Base-by-base conservation (phyloP, 2,888 invertebrate genomes). In the Cantharis flavilabris region DNA sequence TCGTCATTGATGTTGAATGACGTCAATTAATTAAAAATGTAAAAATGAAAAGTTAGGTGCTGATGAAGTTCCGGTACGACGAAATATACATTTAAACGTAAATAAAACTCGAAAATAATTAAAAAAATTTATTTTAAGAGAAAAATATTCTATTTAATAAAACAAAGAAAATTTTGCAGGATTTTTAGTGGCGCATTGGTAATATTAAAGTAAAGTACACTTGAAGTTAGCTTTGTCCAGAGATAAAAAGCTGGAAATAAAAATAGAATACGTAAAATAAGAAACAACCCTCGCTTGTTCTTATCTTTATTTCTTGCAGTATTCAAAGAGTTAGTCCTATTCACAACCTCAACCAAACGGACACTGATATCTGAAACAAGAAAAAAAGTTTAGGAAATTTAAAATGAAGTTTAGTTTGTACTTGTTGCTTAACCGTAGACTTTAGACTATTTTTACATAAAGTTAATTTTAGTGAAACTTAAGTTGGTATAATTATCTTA, bases 261-360 rank as follows among this genome's bases (percentile, higher is more conserved):
- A 49, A 49, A 49, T 13, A 49, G 49, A 49, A 49, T 49, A 49
- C 49, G 13, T 73, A 76, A 76, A 76, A 76, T 76, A 76, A 76
- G 76, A 76, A 76, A 76, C 76, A 76, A 76, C 73, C 73, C 72
- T 73, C 69, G 76, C 76, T 76, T 73, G 65, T 70, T 73, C 76
- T 76, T 76, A 76, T 76, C 76, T 76, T 76, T 76, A 76, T 76
- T 73, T 73, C 76, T 73, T 76, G 69, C 49, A 76, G 72, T 73
- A 76, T 76, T 76, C 76, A 76, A 76, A 76, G 72, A 67, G 75
- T n/a, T 73, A 76, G 76, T 76, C 18, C 33, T 30, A 28, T 26
- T 9, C 73, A 69, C 72, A 69, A 70, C 64, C 72, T 72, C 69
- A 23, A 49, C 76, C 30, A 63, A 69, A 64, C 76, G 72, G 76